A percentile compares a stretch with the other conserved stretches of the same genome.
These are phyloP conservation scores for Protobothrops flavoviridis DNA, from an alignment of 2,113 vertebrate species.

Conservation along the genomic window DNA sequence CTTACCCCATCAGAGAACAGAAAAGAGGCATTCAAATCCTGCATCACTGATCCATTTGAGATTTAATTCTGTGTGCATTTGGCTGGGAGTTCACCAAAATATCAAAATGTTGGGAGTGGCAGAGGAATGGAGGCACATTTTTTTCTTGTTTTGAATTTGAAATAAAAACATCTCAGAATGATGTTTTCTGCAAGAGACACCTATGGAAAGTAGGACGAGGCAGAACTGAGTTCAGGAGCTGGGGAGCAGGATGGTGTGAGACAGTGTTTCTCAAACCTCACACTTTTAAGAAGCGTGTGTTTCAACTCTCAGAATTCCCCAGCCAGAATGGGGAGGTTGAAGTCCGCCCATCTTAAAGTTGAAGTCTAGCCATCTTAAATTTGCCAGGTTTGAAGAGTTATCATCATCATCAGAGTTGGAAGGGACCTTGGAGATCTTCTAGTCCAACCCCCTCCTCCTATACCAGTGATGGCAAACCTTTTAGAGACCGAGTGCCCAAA, in stretches of 20 bases:
- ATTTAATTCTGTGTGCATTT: neutral
- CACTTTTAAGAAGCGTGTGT: neutral
- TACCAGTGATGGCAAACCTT: no score
- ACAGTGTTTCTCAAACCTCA: neutral
- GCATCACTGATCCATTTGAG: neutral
- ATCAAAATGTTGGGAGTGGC: neutral
- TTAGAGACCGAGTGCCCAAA: no score
- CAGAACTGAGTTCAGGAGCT: neutral
- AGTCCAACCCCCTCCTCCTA: neutral
- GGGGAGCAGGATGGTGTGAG: neutral
- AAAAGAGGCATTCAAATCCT: neutral
- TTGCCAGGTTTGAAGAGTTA: neutral
- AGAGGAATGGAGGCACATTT: neutral
- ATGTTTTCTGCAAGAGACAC: neutral
- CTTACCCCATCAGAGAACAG: neutral
- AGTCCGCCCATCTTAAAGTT: neutral
- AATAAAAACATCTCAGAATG: neutral
- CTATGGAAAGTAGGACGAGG: neutral
- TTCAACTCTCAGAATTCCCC: neutral
- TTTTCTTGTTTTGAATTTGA: neutral
- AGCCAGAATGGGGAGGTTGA: neutral
- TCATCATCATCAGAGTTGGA: neutral
- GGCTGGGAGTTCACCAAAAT: neutral
- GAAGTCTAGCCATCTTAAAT: neutral
- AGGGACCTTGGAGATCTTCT: neutral